phyloP scores from a whole-genome alignment of 2,797 vertebrate genomes.

The Semotilus atromaculatus region DNA sequence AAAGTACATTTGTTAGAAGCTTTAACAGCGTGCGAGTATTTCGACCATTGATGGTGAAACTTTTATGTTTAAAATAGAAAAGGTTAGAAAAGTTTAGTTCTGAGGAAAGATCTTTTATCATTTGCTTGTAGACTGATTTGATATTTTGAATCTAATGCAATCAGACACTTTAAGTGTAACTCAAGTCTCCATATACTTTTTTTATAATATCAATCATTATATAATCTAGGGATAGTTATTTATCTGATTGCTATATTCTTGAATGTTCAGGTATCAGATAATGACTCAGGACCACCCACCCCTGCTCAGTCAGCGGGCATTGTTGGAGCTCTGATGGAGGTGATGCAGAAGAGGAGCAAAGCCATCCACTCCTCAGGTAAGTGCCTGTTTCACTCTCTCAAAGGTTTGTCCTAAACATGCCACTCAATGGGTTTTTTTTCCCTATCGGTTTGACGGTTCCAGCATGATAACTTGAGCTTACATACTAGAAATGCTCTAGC shows the following conservation, averaged over 20 bases:
- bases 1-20: constrained; percentile 71
- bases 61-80: not conserved
- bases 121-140: not conserved
- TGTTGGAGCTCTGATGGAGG: constrained; percentile 96
- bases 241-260: constrained; percentile 11
- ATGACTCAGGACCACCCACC: constrained; percentile 84
- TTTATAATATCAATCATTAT: not conserved
- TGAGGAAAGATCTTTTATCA: not conserved
- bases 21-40: constrained; percentile 38
- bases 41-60: too few relatives aligned
- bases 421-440: not conserved
- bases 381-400: not conserved
- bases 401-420: not conserved
- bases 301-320: constrained; percentile 88
- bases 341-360: constrained; percentile 99
- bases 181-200: too few relatives aligned
- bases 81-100: not conserved
- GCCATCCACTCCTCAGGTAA: constrained; percentile 99
- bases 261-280: constrained; percentile 84
- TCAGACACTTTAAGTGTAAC: too few relatives aligned
- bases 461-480: not conserved
- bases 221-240: not conserved
- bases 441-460: not conserved
- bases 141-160: not conserved
- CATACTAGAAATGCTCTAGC: not conserved